Evolutionary conservation across 2,888 invertebrate genomes (phyloP).

Genomic region (Cephus sareptanus): DNA sequence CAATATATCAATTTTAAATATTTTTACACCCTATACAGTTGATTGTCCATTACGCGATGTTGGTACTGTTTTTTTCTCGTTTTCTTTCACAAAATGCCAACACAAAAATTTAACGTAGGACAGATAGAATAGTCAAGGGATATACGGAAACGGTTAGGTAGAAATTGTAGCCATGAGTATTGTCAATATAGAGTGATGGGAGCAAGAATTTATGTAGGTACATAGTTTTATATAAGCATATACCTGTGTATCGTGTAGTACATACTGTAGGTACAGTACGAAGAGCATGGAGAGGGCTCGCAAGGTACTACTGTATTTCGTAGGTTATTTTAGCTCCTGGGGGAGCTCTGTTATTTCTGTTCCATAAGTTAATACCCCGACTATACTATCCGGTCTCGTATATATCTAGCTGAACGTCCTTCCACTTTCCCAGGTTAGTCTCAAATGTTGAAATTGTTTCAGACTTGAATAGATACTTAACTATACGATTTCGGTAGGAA

Average conservation of each 20-base stretch:
- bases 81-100: background rate
- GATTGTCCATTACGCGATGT: background rate
- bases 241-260: background rate
- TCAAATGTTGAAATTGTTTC: background rate
- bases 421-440: background rate
- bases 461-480: background rate
- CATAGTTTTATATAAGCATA: background rate
- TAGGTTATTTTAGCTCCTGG: constrained; percentile 49
- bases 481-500: background rate
- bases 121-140: background rate
- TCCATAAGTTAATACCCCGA: constrained; percentile 48
- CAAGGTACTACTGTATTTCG: background rate
- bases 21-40: background rate
- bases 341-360: constrained; percentile 52
- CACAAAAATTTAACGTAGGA: background rate
- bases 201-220: background rate
- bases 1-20: background rate
- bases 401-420: background rate
- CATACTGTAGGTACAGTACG: background rate
- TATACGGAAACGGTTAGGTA: background rate
- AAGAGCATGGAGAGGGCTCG: background rate
- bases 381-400: constrained; percentile 20
- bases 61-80: background rate
- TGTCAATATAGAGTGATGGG: background rate
- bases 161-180: background rate